A percentile compares a stretch with the other conserved stretches of the same genome.
phyloP scores from a whole-genome alignment of 23 tunicate genomes.

The Oikopleura vanhoeffeni region DNA sequence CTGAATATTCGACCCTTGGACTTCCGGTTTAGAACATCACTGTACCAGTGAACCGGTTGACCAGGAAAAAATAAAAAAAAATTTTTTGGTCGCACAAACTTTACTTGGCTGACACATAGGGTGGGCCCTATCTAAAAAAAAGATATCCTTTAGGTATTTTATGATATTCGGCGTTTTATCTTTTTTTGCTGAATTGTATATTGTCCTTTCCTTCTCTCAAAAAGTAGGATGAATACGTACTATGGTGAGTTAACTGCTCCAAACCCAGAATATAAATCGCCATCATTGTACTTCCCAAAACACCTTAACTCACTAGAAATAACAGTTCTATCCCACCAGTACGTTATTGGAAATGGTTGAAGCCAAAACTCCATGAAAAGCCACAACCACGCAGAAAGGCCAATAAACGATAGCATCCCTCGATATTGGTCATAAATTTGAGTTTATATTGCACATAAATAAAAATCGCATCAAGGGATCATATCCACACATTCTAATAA shows the following conservation, averaged over 20 bases:
- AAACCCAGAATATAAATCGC: constrained; percentile 87
- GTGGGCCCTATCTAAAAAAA: too few relatives aligned
- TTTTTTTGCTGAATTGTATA: too few relatives aligned
- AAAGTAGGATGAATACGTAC: constrained; percentile 85
- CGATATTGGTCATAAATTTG: constrained; percentile 43
- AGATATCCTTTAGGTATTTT: too few relatives aligned
- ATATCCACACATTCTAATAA: constrained; percentile 59
- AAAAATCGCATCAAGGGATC: constrained; percentile 64
- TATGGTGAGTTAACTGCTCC: constrained; percentile 99
- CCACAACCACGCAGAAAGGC: constrained; percentile 45
- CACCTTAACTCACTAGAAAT: constrained; percentile 91
- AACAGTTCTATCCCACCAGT: constrained; percentile 81
- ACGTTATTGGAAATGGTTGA: constrained; percentile 83
- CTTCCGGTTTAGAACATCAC: too few relatives aligned
- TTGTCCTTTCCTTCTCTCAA: constrained; percentile 54
- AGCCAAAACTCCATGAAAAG: constrained; percentile 93
- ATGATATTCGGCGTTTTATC: too few relatives aligned
- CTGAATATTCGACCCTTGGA: too few relatives aligned
- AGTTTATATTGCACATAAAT: constrained; percentile 62
- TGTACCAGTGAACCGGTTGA: too few relatives aligned
- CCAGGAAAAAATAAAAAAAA: too few relatives aligned
- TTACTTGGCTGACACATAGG: too few relatives aligned
- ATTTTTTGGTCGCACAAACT: too few relatives aligned
- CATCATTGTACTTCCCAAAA: constrained; percentile 95
- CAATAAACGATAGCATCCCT: constrained; percentile 25